These are phyloP conservation scores for Pimephales promelas DNA, from an alignment of 2,113 vertebrate species.

Conservation along the genomic window DNA sequence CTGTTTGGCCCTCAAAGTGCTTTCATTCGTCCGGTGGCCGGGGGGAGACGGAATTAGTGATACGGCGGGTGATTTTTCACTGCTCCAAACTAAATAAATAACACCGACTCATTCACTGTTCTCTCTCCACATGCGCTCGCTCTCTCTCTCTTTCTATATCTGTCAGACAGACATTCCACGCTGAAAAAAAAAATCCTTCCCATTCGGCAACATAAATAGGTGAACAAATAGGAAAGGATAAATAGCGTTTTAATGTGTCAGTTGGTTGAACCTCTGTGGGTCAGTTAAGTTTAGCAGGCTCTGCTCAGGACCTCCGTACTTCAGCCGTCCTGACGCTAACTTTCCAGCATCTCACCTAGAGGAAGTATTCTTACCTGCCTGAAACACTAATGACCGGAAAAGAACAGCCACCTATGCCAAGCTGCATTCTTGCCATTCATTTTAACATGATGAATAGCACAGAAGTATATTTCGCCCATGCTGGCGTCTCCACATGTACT, in stretches of 20 bases:
- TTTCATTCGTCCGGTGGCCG: slow-evolving; percentile 52
- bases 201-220: slow-evolving; percentile 68
- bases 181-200: slow-evolving; percentile 51
- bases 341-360: slow-evolving; percentile 20
- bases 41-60: slow-evolving; percentile 67
- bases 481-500: not conserved
- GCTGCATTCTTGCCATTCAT: not conserved
- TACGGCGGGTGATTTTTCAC: slow-evolving; percentile 63
- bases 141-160: slow-evolving; percentile 25
- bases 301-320: slow-evolving; percentile 57
- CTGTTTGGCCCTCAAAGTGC: slow-evolving; percentile 52
- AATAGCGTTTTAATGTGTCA: slow-evolving; percentile 58
- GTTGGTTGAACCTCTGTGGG: slow-evolving; percentile 24
- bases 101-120: slow-evolving; percentile 60
- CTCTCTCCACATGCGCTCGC: slow-evolving; percentile 27
- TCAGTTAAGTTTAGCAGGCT: slow-evolving; percentile 60
- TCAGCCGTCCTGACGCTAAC: slow-evolving; percentile 58
- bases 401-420: slow-evolving; percentile 3
- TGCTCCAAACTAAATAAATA: slow-evolving; percentile 71
- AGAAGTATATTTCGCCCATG: not conserved
- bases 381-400: slow-evolving; percentile 19
- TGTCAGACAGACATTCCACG: slow-evolving; percentile 44
- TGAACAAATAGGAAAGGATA: slow-evolving; percentile 66
- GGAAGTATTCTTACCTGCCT: slow-evolving; percentile 31
- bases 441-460: not conserved